A percentile compares a stretch with the other conserved stretches of the same genome.
These are phyloP conservation scores for Drosophila stalkeri DNA, from an alignment of 2,888 invertebrate genomes.

Conservation along the genomic window DNA sequence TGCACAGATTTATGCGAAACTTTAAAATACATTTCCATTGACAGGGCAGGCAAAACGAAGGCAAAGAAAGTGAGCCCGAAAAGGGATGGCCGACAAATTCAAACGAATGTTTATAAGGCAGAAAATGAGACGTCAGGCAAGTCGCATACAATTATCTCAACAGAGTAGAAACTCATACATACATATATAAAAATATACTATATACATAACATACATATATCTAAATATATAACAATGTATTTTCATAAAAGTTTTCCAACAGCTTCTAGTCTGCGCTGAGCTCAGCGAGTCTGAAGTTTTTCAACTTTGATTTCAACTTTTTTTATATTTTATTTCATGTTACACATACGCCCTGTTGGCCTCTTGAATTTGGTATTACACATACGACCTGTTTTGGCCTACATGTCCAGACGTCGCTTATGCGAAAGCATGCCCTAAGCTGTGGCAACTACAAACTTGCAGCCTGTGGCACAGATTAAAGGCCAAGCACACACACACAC, in stretches of 20 bases:
- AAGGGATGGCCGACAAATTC: slow-evolving; percentile 47
- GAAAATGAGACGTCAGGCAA: slow-evolving; percentile 68
- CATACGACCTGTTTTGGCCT: slow-evolving; percentile 46
- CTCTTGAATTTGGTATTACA: slow-evolving; percentile 16
- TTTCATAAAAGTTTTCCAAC: slow-evolving; percentile 9
- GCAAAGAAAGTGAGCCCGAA: slow-evolving; percentile 6
- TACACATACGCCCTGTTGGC: slow-evolving; percentile 23
- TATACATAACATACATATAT: not conserved
- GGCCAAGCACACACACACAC: slow-evolving; percentile 10
- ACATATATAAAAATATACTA: not conserved
- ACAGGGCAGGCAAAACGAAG: slow-evolving; percentile 9
- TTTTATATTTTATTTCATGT: slow-evolving; percentile 25
- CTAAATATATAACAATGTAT: not conserved
- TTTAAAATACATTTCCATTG: slow-evolving; percentile 70
- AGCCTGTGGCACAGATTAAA: slow-evolving; percentile 36
- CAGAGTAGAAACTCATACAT: slow-evolving; percentile 1
- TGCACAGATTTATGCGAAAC: slow-evolving; percentile 60
- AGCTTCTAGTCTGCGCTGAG: slow-evolving; percentile 39
- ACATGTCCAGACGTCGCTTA: slow-evolving; percentile 20
- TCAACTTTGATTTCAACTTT: slow-evolving; percentile 47
- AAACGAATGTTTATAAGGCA: slow-evolving; percentile 65
- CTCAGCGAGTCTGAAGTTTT: slow-evolving; percentile 15
- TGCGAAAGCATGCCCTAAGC: slow-evolving; percentile 33
- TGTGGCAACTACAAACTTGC: slow-evolving; percentile 40
- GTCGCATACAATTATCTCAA: slow-evolving; percentile 56